phyloP scores from a whole-genome alignment of 1,140 invertebrate species.

The Bombus consobrinus region DNA sequence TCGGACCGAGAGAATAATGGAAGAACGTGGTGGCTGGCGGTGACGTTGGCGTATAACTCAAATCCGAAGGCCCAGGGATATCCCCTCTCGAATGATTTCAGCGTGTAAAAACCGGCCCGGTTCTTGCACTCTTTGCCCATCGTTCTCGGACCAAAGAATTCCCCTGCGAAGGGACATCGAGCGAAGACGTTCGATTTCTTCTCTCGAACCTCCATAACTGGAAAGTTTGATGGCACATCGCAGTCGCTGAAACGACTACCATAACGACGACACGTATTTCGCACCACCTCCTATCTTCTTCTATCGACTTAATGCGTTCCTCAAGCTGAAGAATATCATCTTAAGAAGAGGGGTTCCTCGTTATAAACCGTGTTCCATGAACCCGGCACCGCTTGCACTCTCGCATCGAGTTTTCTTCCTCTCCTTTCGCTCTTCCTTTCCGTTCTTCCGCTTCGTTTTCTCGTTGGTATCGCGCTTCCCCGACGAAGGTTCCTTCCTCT shows the following conservation, averaged over 20 bases:
- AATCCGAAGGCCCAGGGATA: not conserved
- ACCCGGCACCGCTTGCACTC: no score
- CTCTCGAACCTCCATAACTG: conserved; percentile 39
- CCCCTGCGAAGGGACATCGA: not conserved
- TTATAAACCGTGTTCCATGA: conserved; percentile 65
- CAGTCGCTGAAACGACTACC: conserved; percentile 12
- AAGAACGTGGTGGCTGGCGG: not conserved
- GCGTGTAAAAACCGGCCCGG: not conserved
- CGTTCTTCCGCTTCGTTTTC: no score
- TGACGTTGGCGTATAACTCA: conserved; percentile 16
- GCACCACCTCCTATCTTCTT: conserved; percentile 49
- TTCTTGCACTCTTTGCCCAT: not conserved
- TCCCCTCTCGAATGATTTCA: conserved; percentile 1
- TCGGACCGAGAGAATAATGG: conserved; percentile 7
- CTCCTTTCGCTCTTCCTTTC: no score
- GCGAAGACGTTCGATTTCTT: conserved; percentile 42
- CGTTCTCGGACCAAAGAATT: not conserved
- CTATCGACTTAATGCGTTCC: conserved; percentile 72
- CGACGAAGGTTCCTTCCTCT: not conserved
- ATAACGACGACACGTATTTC: conserved; percentile 20
- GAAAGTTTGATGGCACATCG: conserved; percentile 72
- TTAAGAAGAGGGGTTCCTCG: conserved; percentile 59
- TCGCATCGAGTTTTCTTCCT: no score
- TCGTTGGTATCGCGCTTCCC: no score
- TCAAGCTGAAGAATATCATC: conserved; percentile 71